Evolutionary conservation across 2,113 vertebrate species (phyloP).

Genomic region (Dermatemys mawii): DNA sequence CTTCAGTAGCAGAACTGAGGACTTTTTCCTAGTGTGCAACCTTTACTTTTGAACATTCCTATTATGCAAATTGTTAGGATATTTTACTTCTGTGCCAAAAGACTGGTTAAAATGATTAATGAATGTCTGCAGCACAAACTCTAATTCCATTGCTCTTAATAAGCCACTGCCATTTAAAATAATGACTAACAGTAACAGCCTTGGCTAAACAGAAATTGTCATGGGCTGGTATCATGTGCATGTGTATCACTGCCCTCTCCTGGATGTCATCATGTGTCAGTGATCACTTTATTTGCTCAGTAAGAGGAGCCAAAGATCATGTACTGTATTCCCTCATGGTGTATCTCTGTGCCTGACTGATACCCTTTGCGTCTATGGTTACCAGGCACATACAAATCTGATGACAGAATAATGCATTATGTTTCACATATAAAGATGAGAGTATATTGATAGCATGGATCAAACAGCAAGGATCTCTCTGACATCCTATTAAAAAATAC

Average conservation of each 20-base stretch:
- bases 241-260: not conserved
- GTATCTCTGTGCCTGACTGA: not conserved
- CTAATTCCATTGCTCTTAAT: constrained; percentile 11
- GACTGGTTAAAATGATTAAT: not conserved
- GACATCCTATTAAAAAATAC: not conserved
- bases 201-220: not conserved
- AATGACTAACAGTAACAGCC: not conserved
- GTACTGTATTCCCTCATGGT: not conserved
- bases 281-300: not conserved
- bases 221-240: not conserved
- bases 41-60: not conserved
- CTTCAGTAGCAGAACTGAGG: not conserved
- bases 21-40: not conserved
- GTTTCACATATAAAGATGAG: not conserved
- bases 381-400: not conserved
- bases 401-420: not conserved
- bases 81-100: not conserved
- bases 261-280: not conserved
- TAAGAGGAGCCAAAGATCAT: not conserved
- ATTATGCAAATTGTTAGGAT: not conserved
- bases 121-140: not conserved
- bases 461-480: not conserved
- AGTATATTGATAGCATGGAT: not conserved
- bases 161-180: not conserved
- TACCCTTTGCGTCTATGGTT: not conserved